Evolutionary conservation across 2,888 invertebrate species (phyloP), one percentile per base, ranked within the genome.

Genomic region (Biston betularia): DNA sequence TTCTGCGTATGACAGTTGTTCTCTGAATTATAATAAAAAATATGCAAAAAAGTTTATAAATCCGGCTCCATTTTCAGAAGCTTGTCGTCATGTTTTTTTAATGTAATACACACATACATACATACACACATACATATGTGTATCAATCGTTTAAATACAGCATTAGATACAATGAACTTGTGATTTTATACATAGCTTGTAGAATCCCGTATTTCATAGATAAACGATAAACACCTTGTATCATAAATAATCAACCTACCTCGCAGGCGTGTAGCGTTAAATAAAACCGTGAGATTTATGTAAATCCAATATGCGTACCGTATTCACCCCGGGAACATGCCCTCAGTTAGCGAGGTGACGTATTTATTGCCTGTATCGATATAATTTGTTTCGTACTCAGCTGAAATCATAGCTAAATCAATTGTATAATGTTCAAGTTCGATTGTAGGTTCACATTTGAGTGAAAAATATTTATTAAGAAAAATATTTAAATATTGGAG

Each of bases 231-330:
- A 54, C 54, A 42, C 3, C n/a, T 15, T 38, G 44, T 55, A 55
- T 44, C 55, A 44, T 55, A 40, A 40, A 53, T 53, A 40, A 40
- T 40, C 14, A 4, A 53, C 14, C 38, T 15, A 40, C 40, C 38
- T 15, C 15, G 40, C 6, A 53, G 40, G 53, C 38, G 53, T 44
- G 45, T 57, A 58, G 57, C 61, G 44, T 55, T 55, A 55, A 55
- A 55, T 59, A 42, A 67, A 63, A 66, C 54, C 35, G 24, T 53
- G 54, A 44, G 58, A 68, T 71, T 67, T 69, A 71, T 71, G 65
- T 67, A 58, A 71, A 71, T 38, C 71, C 71, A 69, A 71, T 69
- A 69, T 56, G 62, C 48, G 50, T n/a, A 8, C 46, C 66, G 49
- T 65, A 60, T 54, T 57, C 57, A 63, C 60, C 63, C 57, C 61